Evolutionary conservation across 2,888 invertebrate species (phyloP).

Genomic region (Lepeophtheirus nordmannii): DNA sequence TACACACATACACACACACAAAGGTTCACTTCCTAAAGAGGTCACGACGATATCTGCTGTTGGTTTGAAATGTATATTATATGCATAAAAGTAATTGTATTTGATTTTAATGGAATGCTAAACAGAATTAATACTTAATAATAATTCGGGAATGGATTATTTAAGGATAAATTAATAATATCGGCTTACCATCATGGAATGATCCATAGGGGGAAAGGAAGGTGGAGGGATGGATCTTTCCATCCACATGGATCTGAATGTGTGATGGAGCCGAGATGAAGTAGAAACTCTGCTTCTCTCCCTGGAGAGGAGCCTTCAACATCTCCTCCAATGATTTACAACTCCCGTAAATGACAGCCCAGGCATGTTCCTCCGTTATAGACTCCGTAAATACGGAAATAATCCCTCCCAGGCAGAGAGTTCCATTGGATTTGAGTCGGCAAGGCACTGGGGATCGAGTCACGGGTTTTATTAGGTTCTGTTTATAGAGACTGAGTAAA

Average conservation of each 20-base stretch:
- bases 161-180: no score
- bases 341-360: slow-evolving; percentile 79
- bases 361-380: slow-evolving; percentile 84
- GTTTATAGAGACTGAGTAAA: neutral
- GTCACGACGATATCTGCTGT: no score
- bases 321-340: neutral
- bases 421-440: neutral
- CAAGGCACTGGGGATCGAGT: slow-evolving; percentile 9
- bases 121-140: no score
- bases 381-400: slow-evolving; percentile 72
- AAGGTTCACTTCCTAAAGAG: no score
- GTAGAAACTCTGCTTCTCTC: neutral
- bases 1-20: no score
- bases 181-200: no score
- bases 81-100: no score
- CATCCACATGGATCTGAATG: slow-evolving; percentile 55
- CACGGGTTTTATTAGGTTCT: neutral
- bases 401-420: slow-evolving; percentile 46
- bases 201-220: slow-evolving; percentile 30
- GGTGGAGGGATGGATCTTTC: slow-evolving; percentile 53
- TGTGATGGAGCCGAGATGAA: neutral
- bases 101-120: no score
- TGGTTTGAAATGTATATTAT: no score
- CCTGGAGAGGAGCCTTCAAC: neutral
- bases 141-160: no score